Percentiles rank a stretch among this genome's conserved stretches.
Evolutionary conservation across 2,113 vertebrate genomes (phyloP).

Genomic region (Tonatia bakeri): DNA sequence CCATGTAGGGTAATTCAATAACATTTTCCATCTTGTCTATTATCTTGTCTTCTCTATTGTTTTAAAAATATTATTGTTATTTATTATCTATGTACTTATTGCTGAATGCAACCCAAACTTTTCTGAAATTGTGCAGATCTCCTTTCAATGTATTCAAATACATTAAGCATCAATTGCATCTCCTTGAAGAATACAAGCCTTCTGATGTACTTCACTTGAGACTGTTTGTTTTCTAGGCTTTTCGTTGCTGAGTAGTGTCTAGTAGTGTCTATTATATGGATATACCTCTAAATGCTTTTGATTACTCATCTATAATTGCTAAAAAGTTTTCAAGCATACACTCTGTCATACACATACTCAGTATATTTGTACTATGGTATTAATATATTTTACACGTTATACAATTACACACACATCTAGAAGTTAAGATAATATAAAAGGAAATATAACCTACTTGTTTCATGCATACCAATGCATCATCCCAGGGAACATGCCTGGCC

Average conservation of each 20-base stretch:
- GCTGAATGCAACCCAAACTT: background rate
- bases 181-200: background rate
- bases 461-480: background rate
- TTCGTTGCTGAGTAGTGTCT: background rate
- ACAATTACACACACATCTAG: background rate
- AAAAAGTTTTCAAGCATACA: background rate
- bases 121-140: background rate
- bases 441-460: background rate
- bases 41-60: background rate
- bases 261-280: background rate
- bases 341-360: background rate
- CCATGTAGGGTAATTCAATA: background rate
- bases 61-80: background rate
- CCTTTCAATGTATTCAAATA: background rate
- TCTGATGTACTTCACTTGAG: background rate
- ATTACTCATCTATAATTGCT: background rate
- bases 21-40: background rate
- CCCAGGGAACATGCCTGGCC: background rate
- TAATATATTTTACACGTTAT: background rate
- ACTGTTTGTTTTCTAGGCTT: background rate
- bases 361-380: background rate
- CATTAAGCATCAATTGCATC: background rate
- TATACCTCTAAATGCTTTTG: background rate
- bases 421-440: background rate
- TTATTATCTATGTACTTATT: background rate